Evolutionary conservation across 2,113 vertebrate species (phyloP).

Genomic region (Octodon degus): DNA sequence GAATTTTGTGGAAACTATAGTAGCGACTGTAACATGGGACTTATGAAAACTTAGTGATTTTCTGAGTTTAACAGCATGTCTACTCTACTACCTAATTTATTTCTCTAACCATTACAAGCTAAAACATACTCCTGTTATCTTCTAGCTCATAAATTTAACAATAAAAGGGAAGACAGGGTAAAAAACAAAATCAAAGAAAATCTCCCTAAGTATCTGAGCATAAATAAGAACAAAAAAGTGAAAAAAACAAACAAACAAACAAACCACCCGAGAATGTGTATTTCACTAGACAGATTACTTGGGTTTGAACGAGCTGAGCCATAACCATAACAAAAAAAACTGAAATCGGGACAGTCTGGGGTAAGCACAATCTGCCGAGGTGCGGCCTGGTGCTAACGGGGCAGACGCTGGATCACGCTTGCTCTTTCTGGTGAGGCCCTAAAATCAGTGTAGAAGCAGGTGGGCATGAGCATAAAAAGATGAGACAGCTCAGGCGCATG

Average conservation of each 20-base stretch:
- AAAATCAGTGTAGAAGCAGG: background rate
- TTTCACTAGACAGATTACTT: background rate
- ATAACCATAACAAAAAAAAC: background rate
- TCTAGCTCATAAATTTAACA: constrained; percentile 26
- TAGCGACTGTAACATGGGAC: background rate
- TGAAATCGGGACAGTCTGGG: background rate
- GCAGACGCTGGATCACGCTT: background rate
- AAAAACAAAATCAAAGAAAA: background rate
- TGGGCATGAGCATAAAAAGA: background rate
- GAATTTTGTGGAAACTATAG: background rate
- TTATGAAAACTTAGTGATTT: background rate
- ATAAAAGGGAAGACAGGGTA: constrained; percentile 33
- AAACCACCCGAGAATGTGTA: background rate
- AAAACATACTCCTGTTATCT: background rate
- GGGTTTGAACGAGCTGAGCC: constrained; percentile 11
- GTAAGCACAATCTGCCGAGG: background rate
- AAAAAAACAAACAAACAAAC: background rate
- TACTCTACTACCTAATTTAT: constrained; percentile 39
- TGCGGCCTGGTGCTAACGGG: background rate
- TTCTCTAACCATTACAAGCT: background rate
- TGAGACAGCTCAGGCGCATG: background rate
- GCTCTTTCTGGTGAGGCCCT: background rate
- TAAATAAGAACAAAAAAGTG: constrained; percentile 1
- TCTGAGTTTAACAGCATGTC: background rate
- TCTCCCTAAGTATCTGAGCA: background rate